These are phyloP conservation scores for Cactoblastis cactorum DNA, from an alignment of 2,888 invertebrate genomes.

Conservation along the genomic window DNA sequence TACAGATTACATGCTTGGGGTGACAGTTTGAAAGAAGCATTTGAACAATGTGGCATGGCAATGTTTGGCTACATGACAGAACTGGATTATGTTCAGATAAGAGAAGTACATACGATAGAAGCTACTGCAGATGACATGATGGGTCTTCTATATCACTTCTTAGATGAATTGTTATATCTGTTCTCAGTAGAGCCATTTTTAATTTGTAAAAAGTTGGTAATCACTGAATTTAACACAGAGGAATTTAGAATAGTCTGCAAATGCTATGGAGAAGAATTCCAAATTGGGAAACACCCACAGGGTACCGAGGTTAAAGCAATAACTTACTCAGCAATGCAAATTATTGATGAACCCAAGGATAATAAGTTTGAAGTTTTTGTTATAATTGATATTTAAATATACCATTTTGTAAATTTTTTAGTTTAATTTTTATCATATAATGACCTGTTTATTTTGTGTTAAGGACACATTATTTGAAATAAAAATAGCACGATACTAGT, in stretches of 20 bases:
- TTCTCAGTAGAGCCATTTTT: slow-evolving; percentile 96
- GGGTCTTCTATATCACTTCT: slow-evolving; percentile 92
- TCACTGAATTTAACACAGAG: slow-evolving; percentile 91
- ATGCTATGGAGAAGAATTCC: slow-evolving; percentile 96
- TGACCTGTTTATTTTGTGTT: no score
- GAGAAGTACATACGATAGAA: slow-evolving; percentile 88
- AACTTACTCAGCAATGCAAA: slow-evolving; percentile 99
- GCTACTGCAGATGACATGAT: slow-evolving; percentile 94
- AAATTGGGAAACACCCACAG: slow-evolving; percentile 95
- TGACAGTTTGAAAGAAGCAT: slow-evolving; percentile 89
- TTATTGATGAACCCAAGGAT: slow-evolving; percentile 84
- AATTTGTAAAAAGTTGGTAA: slow-evolving; percentile 91
- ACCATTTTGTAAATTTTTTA: slow-evolving; percentile 13
- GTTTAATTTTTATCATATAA: neutral
- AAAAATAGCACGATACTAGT: no score
- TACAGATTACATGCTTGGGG: slow-evolving; percentile 96
- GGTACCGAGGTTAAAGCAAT: slow-evolving; percentile 99
- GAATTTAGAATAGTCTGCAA: slow-evolving; percentile 89
- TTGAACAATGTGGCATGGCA: slow-evolving; percentile 95
- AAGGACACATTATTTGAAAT: no score
- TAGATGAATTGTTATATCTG: slow-evolving; percentile 95
- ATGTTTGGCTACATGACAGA: slow-evolving; percentile 99
- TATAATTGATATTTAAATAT: slow-evolving; percentile 94
- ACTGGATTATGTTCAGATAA: slow-evolving; percentile 89
- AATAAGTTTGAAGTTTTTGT: slow-evolving; percentile 94